Conservation (phyloP, 2,888 invertebrate species). For the Tineola bisselliella region DNA sequence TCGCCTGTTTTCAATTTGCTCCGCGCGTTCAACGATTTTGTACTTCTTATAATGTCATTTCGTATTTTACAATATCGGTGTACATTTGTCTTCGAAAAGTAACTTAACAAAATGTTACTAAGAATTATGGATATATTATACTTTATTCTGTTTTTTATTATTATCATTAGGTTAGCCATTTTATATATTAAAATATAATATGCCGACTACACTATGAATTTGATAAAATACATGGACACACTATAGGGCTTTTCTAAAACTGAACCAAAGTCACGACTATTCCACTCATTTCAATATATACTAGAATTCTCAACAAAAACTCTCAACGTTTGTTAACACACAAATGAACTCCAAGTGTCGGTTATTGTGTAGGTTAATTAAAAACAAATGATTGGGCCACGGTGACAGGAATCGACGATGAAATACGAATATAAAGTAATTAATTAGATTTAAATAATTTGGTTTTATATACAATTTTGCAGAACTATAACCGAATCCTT, state of each 20-base stretch:
- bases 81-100: not conserved
- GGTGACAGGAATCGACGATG: too few relatives aligned
- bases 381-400: too few relatives aligned
- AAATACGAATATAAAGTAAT: not conserved
- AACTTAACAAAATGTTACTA: not conserved
- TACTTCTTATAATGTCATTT: conserved; percentile 2
- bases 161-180: too few relatives aligned
- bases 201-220: too few relatives aligned
- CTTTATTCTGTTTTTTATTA: too few relatives aligned
- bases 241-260: too few relatives aligned
- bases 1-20: conserved; percentile 64
- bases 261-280: too few relatives aligned
- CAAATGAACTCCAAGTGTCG: not conserved
- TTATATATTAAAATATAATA: too few relatives aligned
- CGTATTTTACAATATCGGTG: conserved; percentile 4
- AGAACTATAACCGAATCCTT: not conserved
- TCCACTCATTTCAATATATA: too few relatives aligned
- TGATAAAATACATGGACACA: too few relatives aligned
- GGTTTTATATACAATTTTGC: not conserved
- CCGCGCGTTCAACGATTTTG: conserved; percentile 22
- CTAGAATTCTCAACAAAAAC: too few relatives aligned
- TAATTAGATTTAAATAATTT: not conserved
- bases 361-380: not conserved
- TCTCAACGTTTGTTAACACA: too few relatives aligned
- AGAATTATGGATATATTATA: not conserved